Percentiles rank a stretch among this genome's conserved stretches.
Conservation (phyloP, 2,797 vertebrate genomes). For the Chrosomus eos region DNA sequence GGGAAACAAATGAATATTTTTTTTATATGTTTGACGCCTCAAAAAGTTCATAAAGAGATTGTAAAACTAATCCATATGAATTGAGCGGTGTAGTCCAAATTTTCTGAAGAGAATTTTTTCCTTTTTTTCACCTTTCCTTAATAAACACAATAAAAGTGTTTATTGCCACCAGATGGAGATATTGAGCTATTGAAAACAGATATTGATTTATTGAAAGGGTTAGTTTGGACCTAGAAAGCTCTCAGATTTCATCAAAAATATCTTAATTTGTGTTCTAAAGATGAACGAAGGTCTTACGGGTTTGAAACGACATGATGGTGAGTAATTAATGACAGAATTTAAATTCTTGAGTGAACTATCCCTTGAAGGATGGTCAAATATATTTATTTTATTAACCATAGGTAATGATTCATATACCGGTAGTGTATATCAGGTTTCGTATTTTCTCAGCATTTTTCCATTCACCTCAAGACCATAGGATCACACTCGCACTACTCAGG, state of each 20-base stretch:
- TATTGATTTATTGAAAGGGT: neutral
- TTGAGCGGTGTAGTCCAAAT: neutral
- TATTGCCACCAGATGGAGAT: slow-evolving; percentile 38
- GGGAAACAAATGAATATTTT: neutral
- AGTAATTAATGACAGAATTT: no score
- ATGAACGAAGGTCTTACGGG: no score
- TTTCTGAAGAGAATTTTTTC: neutral
- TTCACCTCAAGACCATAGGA: neutral
- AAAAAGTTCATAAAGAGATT: neutral
- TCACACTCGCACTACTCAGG: neutral
- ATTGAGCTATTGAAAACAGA: neutral
- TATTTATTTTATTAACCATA: neutral
- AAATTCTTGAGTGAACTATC: no score
- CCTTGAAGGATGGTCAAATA: neutral
- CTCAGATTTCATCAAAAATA: no score
- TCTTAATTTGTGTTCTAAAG: no score
- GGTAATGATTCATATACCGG: neutral
- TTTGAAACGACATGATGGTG: no score
- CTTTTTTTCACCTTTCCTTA: no score
- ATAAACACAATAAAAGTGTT: no score
- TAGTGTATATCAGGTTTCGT: neutral
- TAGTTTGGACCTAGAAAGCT: no score
- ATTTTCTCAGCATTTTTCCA: neutral
- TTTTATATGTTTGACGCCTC: neutral
- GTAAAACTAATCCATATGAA: neutral